Conservation (phyloP, 1,140 invertebrate genomes). For the Zaprionus gabonicus region DNA sequence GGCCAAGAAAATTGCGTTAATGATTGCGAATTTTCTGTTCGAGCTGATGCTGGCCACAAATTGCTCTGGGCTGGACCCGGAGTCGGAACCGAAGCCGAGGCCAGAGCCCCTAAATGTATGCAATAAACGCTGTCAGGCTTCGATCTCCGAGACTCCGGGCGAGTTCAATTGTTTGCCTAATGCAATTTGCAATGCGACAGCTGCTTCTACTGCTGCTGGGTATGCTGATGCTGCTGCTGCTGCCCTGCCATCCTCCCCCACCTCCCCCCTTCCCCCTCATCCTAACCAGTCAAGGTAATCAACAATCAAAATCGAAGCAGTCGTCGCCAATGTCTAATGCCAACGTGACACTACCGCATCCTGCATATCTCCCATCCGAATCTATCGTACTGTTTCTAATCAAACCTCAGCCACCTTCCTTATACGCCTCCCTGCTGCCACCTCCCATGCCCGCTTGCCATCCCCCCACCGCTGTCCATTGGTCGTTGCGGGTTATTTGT, state of each 20-base stretch:
- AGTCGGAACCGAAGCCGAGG: not conserved
- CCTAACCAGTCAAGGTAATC: slow-evolving; percentile 53
- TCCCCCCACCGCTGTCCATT: slow-evolving; percentile 6
- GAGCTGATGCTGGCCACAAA: slow-evolving; percentile 13
- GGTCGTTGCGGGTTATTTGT: slow-evolving; percentile 21
- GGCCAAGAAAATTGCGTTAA: slow-evolving; percentile 55
- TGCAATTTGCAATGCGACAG: slow-evolving; percentile 60
- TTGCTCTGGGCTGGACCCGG: not conserved
- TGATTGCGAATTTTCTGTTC: slow-evolving; percentile 36
- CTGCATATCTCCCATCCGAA: not conserved
- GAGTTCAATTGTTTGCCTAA: slow-evolving; percentile 70
- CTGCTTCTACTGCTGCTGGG: slow-evolving; percentile 23
- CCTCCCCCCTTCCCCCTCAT: not conserved
- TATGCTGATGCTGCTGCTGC: slow-evolving; percentile 9
- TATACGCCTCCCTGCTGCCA: not conserved
- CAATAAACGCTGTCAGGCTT: slow-evolving; percentile 60
- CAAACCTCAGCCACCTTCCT: not conserved
- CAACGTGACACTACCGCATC: slow-evolving; percentile 6
- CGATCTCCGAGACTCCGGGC: slow-evolving; percentile 23
- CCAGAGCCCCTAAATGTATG: slow-evolving; percentile 45
- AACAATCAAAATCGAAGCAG: slow-evolving; percentile 65
- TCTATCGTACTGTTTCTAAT: not conserved
- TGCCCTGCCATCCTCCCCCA: slow-evolving; percentile 1
- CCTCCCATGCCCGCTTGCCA: not conserved
- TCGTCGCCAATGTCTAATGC: slow-evolving; percentile 25